These are phyloP conservation scores for Ligdia adustata DNA, from an alignment of 2,888 invertebrate species.

Conservation along the genomic window DNA sequence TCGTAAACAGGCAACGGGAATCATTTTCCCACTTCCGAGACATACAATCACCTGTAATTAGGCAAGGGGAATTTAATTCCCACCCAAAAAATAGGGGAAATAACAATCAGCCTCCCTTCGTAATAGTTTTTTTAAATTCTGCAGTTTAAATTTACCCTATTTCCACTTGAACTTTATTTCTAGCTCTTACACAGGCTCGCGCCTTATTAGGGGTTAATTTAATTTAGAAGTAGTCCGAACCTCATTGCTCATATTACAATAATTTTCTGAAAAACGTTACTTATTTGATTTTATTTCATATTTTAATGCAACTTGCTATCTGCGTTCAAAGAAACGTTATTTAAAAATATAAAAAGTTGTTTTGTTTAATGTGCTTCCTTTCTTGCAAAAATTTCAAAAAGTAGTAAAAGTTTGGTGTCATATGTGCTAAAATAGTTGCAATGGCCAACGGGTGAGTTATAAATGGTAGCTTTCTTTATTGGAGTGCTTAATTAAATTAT, in stretches of 20 bases:
- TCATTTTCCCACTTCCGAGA: slow-evolving; percentile 28
- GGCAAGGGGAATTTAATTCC: slow-evolving; percentile 30
- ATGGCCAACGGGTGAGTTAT: slow-evolving; percentile 64
- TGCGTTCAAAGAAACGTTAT: slow-evolving; percentile 25
- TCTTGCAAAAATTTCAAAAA: not conserved
- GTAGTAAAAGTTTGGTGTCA: not conserved
- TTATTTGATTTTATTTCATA: no score
- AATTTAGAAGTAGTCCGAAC: no score
- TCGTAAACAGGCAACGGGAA: slow-evolving; percentile 22
- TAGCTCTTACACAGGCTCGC: slow-evolving; percentile 8
- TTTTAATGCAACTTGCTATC: no score
- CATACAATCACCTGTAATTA: slow-evolving; percentile 17
- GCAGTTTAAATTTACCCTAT: slow-evolving; percentile 5
- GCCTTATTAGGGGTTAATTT: slow-evolving; percentile 10
- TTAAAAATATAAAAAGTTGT: slow-evolving; percentile 22
- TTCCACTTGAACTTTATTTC: slow-evolving; percentile 2
- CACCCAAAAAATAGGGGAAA: slow-evolving; percentile 19
- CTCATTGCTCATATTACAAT: no score
- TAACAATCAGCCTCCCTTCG: slow-evolving; percentile 12
- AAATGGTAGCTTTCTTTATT: not conserved
- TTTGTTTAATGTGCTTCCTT: slow-evolving; percentile 4
- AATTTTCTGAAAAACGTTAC: no score
- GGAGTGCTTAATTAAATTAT: not conserved
- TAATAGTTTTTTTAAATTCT: slow-evolving; percentile 2
- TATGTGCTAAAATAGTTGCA: slow-evolving; percentile 10